Base-by-base conservation (phyloP, 2,888 invertebrate species). In the Pristionchus mayeri region DNA sequence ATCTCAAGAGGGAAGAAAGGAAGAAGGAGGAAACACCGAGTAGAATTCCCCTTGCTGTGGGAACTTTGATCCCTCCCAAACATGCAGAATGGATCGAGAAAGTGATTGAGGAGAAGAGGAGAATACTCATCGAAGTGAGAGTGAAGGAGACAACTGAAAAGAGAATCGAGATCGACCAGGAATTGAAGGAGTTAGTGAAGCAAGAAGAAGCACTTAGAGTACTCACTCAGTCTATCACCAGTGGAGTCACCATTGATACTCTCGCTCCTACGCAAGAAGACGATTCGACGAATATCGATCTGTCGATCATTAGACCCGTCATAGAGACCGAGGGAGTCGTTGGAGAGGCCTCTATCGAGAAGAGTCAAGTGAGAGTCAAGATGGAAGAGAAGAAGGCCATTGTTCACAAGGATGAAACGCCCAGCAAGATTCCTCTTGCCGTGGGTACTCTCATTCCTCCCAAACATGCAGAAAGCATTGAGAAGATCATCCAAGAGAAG, bases 251-350 rank as follows among this genome's bases (percentile, higher is more conserved):
- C 9, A 67, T 67, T 21, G 37, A 67, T 34, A 44, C 37, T 7
- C 52, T 52, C n/a, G 79, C 79, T 37, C 54, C 79, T 4, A 79
- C 54, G 18, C 34, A 50, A 34, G 79, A 79, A 37, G 54, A 79
- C 30, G 83, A 85, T 30, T 86, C 84, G 63, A 88, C 88, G n/a
- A 88, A 86, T n/a, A 81, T 87, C 3, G 87, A 88, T 82, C 85
- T 89, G n/a, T 85, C 86, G 3, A 85, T 88, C 60, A 80, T 86
- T 44, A 37, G 52, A 50, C 34, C 79, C 4, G 52, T 79, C 79
- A 13, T 18, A 16, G 79, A 79, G 24, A 79, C 54, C 18, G 79
- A 79, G 54, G 79, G 37, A 52, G 16, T 85, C 84, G n/a, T 85
- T 89, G 84, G 86, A 86, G 40, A 86, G 7, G 16, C 85, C 3